Percentiles rank a stretch among this genome's conserved stretches.
phyloP scores from a whole-genome alignment of 1,140 invertebrate genomes.

The Drosophila saltans region DNA sequence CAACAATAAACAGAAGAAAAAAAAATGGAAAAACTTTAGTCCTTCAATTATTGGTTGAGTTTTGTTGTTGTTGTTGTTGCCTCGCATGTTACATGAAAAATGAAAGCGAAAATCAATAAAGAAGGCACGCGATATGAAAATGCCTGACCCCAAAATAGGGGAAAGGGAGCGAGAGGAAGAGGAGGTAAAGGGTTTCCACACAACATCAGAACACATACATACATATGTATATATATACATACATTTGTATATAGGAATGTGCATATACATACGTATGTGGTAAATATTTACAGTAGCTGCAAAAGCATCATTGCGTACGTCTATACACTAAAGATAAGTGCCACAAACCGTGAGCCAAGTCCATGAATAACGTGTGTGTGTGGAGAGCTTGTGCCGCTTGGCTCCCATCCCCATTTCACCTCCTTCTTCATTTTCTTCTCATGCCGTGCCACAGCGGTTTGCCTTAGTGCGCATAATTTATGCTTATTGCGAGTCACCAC shows the following conservation, averaged over 20 bases:
- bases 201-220: not conserved
- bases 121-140: conserved; percentile 69
- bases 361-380: conserved; percentile 12
- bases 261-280: not conserved
- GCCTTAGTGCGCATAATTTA: conserved; percentile 73
- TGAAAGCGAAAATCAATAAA: conserved; percentile 81
- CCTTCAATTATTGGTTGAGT: conserved; percentile 52
- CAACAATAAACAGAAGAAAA: not conserved
- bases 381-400: conserved; percentile 34
- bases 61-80: conserved; percentile 35
- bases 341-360: conserved; percentile 10
- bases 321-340: conserved; percentile 41
- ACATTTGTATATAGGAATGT: not conserved
- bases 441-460: conserved; percentile 9
- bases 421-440: not conserved
- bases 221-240: not conserved
- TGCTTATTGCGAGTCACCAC: conserved; percentile 64
- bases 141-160: conserved; percentile 48
- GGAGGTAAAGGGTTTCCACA: conserved; percentile 35
- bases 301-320: conserved; percentile 34
- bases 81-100: conserved; percentile 76
- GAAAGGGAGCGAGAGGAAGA: no score
- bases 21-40: conserved; percentile 6
- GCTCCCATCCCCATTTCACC: conserved; percentile 12
- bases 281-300: conserved; percentile 44